A percentile compares a stretch with the other conserved stretches of the same genome.
Evolutionary conservation across 1,140 invertebrate species (phyloP).

Genomic region (Eriocheir sinensis): DNA sequence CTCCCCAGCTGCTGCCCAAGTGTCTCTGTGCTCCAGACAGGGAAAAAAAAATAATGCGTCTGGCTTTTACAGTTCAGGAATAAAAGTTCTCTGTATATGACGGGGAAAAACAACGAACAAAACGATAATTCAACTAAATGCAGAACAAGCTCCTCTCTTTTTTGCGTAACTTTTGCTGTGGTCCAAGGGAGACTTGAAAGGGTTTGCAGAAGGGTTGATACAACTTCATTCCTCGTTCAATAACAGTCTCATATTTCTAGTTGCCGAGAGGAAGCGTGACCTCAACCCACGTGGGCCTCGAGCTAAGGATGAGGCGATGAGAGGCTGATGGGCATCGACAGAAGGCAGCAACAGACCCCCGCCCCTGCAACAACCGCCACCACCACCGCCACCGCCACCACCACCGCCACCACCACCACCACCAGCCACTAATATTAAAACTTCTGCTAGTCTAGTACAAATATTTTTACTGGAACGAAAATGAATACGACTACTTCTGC

Average conservation of each 20-base stretch:
- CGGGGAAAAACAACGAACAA: too few species aligned
- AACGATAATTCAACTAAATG: too few species aligned
- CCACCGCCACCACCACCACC: not conserved
- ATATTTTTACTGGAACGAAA: too few species aligned
- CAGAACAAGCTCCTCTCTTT: too few species aligned
- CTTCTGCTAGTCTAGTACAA: too few species aligned
- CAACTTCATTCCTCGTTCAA: not conserved
- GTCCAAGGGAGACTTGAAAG: not conserved
- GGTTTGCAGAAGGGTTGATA: not conserved
- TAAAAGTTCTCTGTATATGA: too few species aligned
- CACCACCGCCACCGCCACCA: not conserved
- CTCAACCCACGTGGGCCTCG: not conserved
- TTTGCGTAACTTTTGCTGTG: not conserved
- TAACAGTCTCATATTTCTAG: not conserved
- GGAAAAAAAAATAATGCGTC: too few species aligned
- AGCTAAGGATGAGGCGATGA: not conserved
- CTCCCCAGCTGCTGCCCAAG: too few species aligned
- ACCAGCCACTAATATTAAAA: not conserved
- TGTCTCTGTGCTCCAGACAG: too few species aligned
- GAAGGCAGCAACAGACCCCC: not conserved
- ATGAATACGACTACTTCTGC: too few species aligned
- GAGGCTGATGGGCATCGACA: not conserved
- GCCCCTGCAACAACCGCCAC: not conserved
- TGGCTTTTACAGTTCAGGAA: too few species aligned
- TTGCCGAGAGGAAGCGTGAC: conserved; percentile 1